These are phyloP conservation scores for Himalopsyche japonica DNA, from an alignment of 2,888 invertebrate species.

Conservation along the genomic window DNA sequence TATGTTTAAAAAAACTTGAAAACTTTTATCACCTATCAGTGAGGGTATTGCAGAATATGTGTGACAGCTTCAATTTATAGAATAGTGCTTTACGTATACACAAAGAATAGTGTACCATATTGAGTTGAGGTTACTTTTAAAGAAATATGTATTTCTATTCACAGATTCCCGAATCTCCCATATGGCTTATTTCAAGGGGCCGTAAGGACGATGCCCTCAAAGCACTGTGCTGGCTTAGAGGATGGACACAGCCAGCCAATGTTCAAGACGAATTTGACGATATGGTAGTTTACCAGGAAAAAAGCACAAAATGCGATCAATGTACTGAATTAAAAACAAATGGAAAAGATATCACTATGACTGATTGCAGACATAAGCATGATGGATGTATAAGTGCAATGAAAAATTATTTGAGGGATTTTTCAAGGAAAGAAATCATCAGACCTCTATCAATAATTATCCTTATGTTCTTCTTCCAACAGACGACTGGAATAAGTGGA, in stretches of 20 bases:
- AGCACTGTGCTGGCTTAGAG: slow-evolving; percentile 61
- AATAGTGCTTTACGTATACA: too few relatives aligned
- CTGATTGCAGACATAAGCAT: slow-evolving; percentile 46
- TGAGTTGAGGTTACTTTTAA: too few relatives aligned
- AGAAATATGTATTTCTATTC: slow-evolving; percentile 17
- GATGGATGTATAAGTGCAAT: slow-evolving; percentile 47
- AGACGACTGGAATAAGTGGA: slow-evolving; percentile 56
- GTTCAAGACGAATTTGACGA: slow-evolving; percentile 58
- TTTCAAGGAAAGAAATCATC: slow-evolving; percentile 58
- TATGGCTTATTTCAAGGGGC: slow-evolving; percentile 63
- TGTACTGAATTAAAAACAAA: slow-evolving; percentile 15
- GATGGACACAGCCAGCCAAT: slow-evolving; percentile 58
- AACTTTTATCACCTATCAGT: too few relatives aligned
- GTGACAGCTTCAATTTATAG: too few relatives aligned
- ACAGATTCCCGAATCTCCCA: slow-evolving; percentile 64
- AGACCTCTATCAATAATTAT: slow-evolving; percentile 58
- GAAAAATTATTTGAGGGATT: slow-evolving; percentile 44
- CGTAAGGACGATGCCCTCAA: slow-evolving; percentile 58
- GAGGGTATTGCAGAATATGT: too few relatives aligned
- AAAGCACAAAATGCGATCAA: slow-evolving; percentile 41
- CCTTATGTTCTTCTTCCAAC: slow-evolving; percentile 59
- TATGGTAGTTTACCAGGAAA: slow-evolving; percentile 53
- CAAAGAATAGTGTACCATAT: too few relatives aligned
- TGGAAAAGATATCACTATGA: slow-evolving; percentile 42
- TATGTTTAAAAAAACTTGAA: too few relatives aligned